Evolutionary conservation across 1,140 invertebrate species (phyloP), one percentile per base, ranked within the genome.

Genomic region (Drosophila nasuta): DNA sequence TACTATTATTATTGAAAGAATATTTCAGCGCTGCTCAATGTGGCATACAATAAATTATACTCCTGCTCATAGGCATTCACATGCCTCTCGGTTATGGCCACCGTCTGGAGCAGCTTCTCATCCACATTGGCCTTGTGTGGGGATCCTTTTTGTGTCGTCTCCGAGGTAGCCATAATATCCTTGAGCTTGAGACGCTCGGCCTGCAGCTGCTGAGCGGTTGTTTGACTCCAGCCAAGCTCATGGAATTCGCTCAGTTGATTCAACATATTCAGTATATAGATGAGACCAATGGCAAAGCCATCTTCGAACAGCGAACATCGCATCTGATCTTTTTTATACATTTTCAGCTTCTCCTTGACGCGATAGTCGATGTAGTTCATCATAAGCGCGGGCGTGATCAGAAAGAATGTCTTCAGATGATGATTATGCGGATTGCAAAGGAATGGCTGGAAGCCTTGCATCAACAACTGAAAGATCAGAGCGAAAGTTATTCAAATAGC

Each of bases 291-390:
- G 25, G 98, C 97, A 94, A 99, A 99, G 38, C 99, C 99, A 93
- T 99, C 99, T 93, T 99, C 98, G 93, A 99, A 99, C 3, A 97
- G 95, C 1, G 88, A 72, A 64, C 97, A 96, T 25, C 96, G 97
- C 11, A 95, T 93, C 91, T 96, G 96, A 82, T 97, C 97, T 57
- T 91, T 92, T 45, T 92, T 92, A 77, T 94, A 95, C 93, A 99
- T 95, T 92, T 98, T 97, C 80, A 99, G 97, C 92, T 99, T 99
- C 78, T 96, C 97, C 15, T 96, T 95, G 56, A 99, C 95, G 20
- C 97, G 96, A 91, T 99, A 96, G 90, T 99, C 98, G 10, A 99
- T 95, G 93, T 97, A 99, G 93, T 99, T 99, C 57, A 99, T 94
- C 3, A 97, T 99, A 75, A 99, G 92, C 5, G 98, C 96, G 28